Base-by-base conservation (phyloP, 2,888 invertebrate species). In the Panzeria rudis region DNA sequence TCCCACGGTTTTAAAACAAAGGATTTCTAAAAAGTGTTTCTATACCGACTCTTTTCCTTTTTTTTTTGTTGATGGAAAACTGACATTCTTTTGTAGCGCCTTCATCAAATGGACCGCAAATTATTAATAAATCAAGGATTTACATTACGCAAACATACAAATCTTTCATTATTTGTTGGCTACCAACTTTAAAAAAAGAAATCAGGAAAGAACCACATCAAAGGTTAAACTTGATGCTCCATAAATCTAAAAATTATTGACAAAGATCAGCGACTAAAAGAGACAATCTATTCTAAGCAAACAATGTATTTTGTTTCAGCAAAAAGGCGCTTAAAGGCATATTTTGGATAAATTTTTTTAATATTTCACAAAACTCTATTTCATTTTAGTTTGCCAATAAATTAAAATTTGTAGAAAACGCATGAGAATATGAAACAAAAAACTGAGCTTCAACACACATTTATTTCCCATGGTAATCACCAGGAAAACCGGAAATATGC, bases 1-100 rank as follows among this genome's bases (percentile, higher is more conserved):
- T 85, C 85, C 82, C 85, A 85, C 85, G 85, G 78, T 85, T 82
- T 75, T 82, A 50, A 80, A 71, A 76, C 75, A 83, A 83, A 83
- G 76, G 50, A 77, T 71, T 64, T 64, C n/a, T 64, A 52, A 72
- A 44, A 20, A 73, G 2, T 29, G 17, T 9, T 17, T 29, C 29
- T 68, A 20, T 29, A 3, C 20, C 17, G n/a, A 25, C 61, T 61
- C 35, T 23, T 44, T 17, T 62, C 7, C 35, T 38, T 23, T 8
- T 73, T 3, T 52, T 56, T 25, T n/a, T 47, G 66, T 59, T 85
- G 85, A 85, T 85, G 85, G 75, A 85, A 82, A 82, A 78, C 85
- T 85, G 85, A 85, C 85, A 85, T 78, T 78, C 76, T 61, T 72
- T 11, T 76, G 61, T 68, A 85, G 85, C 85, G 85, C 82, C 78